Conservation (phyloP, 2,888 invertebrate genomes). For the Synanthedon myopaeformis region DNA sequence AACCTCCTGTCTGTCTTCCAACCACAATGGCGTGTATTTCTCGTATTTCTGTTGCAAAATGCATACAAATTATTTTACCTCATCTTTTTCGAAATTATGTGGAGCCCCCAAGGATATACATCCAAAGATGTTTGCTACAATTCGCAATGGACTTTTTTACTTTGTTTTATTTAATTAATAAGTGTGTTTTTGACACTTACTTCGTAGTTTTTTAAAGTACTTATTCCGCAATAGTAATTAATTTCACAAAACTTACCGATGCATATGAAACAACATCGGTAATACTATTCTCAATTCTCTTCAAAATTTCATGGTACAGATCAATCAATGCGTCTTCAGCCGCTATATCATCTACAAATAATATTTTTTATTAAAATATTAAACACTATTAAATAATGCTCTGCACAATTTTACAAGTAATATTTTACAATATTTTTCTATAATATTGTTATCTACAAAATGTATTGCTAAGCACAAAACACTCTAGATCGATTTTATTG, state of each 20-base stretch:
- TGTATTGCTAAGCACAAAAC: too few species aligned
- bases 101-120: too few species aligned
- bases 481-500: too few species aligned
- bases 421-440: too few species aligned
- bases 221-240: background rate
- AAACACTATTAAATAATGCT: background rate
- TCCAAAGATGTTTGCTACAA: too few species aligned
- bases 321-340: constrained; percentile 71
- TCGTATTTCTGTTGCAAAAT: constrained; percentile 59
- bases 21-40: constrained; percentile 83
- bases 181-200: too few species aligned
- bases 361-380: background rate
- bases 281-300: constrained; percentile 55
- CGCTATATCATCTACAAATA: constrained; percentile 63
- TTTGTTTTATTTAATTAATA: too few species aligned
- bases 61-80: background rate
- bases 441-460: too few species aligned
- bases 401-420: too few species aligned
- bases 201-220: too few species aligned
- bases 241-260: constrained; percentile 27
- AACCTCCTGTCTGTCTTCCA: constrained; percentile 81
- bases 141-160: too few species aligned
- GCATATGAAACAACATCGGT: constrained; percentile 47
- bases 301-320: constrained; percentile 67
- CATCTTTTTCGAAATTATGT: too few species aligned